Conservation (phyloP, 2,113 vertebrate genomes). For the Lathamus discolor region DNA sequence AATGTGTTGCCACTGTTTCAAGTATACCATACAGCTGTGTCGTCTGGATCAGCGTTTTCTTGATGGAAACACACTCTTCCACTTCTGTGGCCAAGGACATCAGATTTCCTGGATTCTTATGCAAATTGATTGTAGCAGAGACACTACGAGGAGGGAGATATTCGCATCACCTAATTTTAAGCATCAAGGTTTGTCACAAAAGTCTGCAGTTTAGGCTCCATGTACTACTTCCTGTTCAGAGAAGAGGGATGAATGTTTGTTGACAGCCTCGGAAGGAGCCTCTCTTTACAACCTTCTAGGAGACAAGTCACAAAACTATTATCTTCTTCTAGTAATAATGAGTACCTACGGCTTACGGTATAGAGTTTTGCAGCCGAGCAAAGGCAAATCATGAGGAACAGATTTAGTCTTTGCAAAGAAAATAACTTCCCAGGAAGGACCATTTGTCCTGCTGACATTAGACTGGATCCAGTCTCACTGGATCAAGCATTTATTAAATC, state of each 20-base stretch:
- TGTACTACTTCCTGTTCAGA: neutral
- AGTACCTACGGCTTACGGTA: rapidly evolving
- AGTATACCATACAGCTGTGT: neutral
- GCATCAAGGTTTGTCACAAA: neutral
- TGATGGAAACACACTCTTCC: neutral
- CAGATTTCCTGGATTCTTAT: neutral
- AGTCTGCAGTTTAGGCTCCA: neutral
- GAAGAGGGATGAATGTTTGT: neutral
- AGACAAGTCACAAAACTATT: neutral
- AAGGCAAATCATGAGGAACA: neutral
- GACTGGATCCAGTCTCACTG: neutral
- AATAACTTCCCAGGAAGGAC: neutral
- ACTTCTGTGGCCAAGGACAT: neutral
- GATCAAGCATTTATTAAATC: neutral
- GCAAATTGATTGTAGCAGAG: neutral
- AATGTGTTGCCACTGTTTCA: neutral
- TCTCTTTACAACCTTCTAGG: neutral
- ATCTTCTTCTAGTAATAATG: neutral
- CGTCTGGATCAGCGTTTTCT: neutral
- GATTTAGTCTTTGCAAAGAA: neutral
- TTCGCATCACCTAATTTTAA: neutral
- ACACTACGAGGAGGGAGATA: neutral
- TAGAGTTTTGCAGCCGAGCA: neutral
- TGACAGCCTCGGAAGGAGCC: neutral
- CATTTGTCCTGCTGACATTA: neutral